phyloP scores from a whole-genome alignment of 2,113 vertebrate species.

The Leptodactylus fuscus region DNA sequence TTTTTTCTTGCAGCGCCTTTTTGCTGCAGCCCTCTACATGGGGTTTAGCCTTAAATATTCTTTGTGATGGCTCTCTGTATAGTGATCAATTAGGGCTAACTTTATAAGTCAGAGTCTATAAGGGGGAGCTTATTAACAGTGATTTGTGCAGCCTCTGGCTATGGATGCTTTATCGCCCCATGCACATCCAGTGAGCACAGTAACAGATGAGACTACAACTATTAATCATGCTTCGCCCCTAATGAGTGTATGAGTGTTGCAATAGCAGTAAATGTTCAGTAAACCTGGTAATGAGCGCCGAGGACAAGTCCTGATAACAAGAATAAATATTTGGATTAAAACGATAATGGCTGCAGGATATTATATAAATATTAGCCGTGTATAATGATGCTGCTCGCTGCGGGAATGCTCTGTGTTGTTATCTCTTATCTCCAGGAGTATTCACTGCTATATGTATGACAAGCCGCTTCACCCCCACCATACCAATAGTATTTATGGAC shows the following conservation, averaged over 20 bases:
- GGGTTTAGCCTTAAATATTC: too few relatives aligned
- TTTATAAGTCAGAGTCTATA: too few relatives aligned
- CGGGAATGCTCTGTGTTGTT: neutral
- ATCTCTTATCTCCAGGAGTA: too few relatives aligned
- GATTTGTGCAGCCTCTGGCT: neutral
- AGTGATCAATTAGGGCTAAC: too few relatives aligned
- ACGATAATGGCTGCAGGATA: neutral
- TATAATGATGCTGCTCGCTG: neutral
- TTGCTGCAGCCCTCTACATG: too few relatives aligned
- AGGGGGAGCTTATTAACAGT: neutral
- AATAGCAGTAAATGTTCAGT: neutral
- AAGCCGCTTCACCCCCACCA: too few relatives aligned
- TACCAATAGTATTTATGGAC: too few relatives aligned
- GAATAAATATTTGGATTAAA: conserved; percentile 34
- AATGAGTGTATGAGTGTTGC: neutral
- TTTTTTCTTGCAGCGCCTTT: too few relatives aligned
- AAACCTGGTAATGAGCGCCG: conserved; percentile 11
- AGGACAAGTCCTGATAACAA: neutral
- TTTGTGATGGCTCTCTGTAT: too few relatives aligned
- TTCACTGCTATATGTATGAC: too few relatives aligned
- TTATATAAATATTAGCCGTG: neutral
- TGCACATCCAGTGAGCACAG: neutral
- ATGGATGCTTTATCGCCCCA: neutral
- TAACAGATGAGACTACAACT: neutral
- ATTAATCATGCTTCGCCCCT: neutral